Evolutionary conservation across 2,113 vertebrate species (phyloP), one percentile per base, ranked within the genome.

Genomic region (Urocitellus parryii): DNA sequence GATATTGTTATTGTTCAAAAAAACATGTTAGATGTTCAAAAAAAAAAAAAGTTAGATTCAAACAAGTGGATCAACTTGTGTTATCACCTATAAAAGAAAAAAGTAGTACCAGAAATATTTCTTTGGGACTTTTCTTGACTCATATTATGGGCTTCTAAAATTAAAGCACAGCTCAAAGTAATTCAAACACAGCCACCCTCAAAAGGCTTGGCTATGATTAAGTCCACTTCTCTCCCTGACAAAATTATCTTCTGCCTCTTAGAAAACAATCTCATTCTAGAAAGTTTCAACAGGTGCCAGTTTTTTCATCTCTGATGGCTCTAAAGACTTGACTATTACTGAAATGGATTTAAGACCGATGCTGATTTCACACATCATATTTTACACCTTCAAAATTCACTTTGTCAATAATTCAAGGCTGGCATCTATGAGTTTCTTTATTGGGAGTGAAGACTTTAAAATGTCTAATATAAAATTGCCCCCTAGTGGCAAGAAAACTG

Each of bases 401-500:
- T 90, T 84, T 89, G 74, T 77, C 91, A 90, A 24, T 77, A 91
- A 91, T 95, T 90, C 73, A 48, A 45, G 79, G 42, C 39, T 88
- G 86, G 85, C 56, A 91, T 72, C 13, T 65, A 56, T 61, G 82
- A 97, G n/a, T 89, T 97, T 96, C 81, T 85, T 79, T 72, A 83
- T 24, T 68, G 58, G 27, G 51, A 83, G 4, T 88, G 45, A 65
- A 73, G 72, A 76, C 63, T 90, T 48, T 18, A 81, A 96, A 96
- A 97, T 91, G 27, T 74, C 76, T 95, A 92, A 96, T 93, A 98
- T 96, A 94, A 97, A 98, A 98, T 94, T 96, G 85, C 96, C 96
- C 97, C 95, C 96, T 98, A 92, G 86, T 97, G 97, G 95, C 90
- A 95, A 48, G 25, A 77, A 93, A 51, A 56, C 67, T 18, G 45